These are phyloP conservation scores for Gymnogyps californianus DNA, from an alignment of 2,113 vertebrate species.

Conservation along the genomic window DNA sequence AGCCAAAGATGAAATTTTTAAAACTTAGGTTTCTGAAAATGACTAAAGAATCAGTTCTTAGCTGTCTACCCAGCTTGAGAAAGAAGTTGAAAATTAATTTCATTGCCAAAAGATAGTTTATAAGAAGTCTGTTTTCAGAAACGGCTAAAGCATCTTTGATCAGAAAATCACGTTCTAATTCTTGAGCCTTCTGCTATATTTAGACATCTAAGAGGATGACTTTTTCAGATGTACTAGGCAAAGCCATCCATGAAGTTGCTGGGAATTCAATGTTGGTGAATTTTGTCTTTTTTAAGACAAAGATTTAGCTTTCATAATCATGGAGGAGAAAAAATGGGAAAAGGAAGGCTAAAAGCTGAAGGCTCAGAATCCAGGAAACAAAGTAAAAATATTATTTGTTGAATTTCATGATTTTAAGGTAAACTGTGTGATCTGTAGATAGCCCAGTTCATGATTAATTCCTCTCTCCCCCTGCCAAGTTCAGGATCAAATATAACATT, in stretches of 20 bases:
- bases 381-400: background rate
- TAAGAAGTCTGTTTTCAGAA: background rate
- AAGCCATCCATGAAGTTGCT: background rate
- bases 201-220: background rate
- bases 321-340: background rate
- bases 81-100: background rate
- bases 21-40: background rate
- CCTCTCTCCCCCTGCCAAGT: background rate
- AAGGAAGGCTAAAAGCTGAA: background rate
- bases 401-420: background rate
- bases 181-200: background rate
- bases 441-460: background rate
- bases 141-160: background rate
- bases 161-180: background rate
- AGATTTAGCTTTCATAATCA: background rate
- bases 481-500: background rate
- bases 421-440: background rate
- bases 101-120: background rate
- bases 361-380: background rate
- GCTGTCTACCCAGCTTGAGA: background rate
- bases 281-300: background rate
- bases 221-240: background rate
- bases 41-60: background rate
- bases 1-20: background rate
- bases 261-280: background rate